phyloP scores from a whole-genome alignment of 2,113 vertebrate genomes.

The Lontra canadensis region DNA sequence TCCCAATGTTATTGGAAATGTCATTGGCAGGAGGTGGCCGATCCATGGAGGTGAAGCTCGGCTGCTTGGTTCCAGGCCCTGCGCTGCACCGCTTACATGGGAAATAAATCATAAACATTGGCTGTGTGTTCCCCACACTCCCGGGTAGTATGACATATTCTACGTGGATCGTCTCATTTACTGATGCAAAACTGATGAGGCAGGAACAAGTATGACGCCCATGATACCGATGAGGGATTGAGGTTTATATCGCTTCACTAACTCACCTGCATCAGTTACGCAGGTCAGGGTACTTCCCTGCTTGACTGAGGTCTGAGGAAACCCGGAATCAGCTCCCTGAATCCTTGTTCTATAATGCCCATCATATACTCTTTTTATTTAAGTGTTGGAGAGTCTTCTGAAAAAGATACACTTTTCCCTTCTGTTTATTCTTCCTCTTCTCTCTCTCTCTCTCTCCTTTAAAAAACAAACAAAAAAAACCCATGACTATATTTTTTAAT shows the following conservation, averaged over 20 bases:
- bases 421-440: not conserved
- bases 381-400: not conserved
- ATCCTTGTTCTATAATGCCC: not conserved
- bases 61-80: not conserved
- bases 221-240: rapidly evolving
- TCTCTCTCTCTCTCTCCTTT: not conserved
- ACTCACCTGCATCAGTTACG: not conserved
- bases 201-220: rapidly evolving
- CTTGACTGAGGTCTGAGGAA: not conserved
- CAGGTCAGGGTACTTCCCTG: not conserved
- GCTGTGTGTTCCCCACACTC: not conserved
- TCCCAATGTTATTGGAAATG: not conserved
- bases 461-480: not conserved
- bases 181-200: not conserved
- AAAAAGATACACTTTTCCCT: not conserved
- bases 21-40: not conserved
- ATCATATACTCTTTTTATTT: not conserved
- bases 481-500: not conserved
- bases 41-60: not conserved
- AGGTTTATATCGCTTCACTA: not conserved
- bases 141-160: not conserved
- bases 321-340: not conserved
- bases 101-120: not conserved
- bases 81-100: not conserved
- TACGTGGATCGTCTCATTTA: not conserved